A percentile compares a stretch with the other conserved stretches of the same genome.
Conservation (phyloP, 2,888 invertebrate species). For the Agrypnus murinus region DNA sequence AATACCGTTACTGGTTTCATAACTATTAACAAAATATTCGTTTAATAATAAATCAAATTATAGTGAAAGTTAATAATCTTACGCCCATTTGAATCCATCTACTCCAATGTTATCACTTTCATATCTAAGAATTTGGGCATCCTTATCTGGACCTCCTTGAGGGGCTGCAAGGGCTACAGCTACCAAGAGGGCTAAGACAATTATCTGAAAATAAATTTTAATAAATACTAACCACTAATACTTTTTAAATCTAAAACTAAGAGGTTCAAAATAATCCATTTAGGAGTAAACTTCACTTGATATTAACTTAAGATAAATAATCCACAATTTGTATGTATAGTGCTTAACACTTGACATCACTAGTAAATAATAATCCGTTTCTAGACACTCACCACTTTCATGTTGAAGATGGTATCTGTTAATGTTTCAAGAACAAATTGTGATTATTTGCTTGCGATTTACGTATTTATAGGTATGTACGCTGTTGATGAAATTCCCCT, state of each 20-base stretch:
- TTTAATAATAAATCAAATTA: constrained; percentile 1
- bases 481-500: constrained; percentile 14
- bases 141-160: constrained; percentile 65
- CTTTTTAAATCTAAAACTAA: no score
- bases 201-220: constrained; percentile 56
- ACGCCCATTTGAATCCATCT: constrained; percentile 66
- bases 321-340: background rate
- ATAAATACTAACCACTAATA: no score
- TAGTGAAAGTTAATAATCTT: constrained; percentile 58
- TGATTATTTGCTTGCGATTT: background rate
- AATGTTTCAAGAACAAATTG: constrained; percentile 12
- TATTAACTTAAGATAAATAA: background rate
- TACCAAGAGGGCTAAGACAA: constrained; percentile 59
- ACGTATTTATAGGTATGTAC: constrained; percentile 28
- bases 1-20: constrained; percentile 79
- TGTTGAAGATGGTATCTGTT: constrained; percentile 32
- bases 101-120: constrained; percentile 77
- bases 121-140: constrained; percentile 77
- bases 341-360: background rate
- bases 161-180: constrained; percentile 61
- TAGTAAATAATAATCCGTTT: background rate
- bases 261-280: no score
- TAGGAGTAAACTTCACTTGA: no score
- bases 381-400: constrained; percentile 51
- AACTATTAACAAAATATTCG: constrained; percentile 70